Evolutionary conservation across 1,140 invertebrate species (phyloP), one percentile per base, ranked within the genome.

Genomic region (Drosophila tristis): DNA sequence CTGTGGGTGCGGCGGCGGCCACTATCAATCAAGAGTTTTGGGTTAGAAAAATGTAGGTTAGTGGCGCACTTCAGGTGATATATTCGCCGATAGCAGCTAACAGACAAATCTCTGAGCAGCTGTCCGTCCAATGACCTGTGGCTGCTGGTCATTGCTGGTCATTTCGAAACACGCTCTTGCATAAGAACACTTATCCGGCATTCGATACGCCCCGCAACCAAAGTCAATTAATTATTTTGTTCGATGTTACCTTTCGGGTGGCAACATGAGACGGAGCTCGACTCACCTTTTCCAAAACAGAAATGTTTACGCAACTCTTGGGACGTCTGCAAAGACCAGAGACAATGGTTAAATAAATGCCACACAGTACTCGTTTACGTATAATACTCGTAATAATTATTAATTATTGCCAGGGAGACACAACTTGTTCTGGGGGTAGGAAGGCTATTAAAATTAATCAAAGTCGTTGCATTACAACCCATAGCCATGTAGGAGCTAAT

Each of bases 391-490:
- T 47, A 62, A 60, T 73, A 73, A 63, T 74, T 71, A 76, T 49
- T 78, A 64, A 59, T 67, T 84, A 73, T 55, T 47, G n/a, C 29
- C 56, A 53, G 42, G 25, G 55, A 78, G 53, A 70, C 57, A 76
- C 57, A 76, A 75, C 73, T 60, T 79, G 58, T 56, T 68, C 57
- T 48, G 35, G 31, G 31, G 8, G 9, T 4, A 26, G 64, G 31
- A 29, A 51, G 58, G 64, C 74, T 61, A 59, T 81, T 75, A 78
- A 81, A 86, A 87, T 78, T 78, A 87, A 86, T 86, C 82, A 86
- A 78, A 56, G 74, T 59, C 65, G 55, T 64, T 64, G 50, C 57
- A 70, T 65, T 78, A 82, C 84, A 82, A 75, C 78, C 65, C 60
- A 86, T 62, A 82, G 60, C 35, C 72, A 72, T 63, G 78, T 81